Percentiles rank a stretch among this genome's conserved stretches.
Evolutionary conservation across 2,888 invertebrate genomes (phyloP).

Genomic region (Myopa tessellatipennis): DNA sequence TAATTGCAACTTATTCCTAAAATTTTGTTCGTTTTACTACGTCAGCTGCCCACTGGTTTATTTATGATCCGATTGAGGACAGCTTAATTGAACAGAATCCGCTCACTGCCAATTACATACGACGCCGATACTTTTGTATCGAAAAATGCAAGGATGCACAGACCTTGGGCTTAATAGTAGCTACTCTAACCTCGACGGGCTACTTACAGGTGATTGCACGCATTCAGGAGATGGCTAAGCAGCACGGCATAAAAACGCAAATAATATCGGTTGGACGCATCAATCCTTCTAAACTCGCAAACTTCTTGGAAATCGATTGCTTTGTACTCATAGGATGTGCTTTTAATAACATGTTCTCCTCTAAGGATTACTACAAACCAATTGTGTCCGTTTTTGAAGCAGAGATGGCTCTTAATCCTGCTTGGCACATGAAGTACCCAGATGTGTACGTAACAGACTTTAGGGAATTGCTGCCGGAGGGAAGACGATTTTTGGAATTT

Average conservation of each 20-base stretch:
- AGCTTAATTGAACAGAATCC: slow-evolving; percentile 66
- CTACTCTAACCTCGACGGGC: slow-evolving; percentile 86
- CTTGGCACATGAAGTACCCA: slow-evolving; percentile 69
- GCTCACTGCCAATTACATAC: slow-evolving; percentile 74
- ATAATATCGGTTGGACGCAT: slow-evolving; percentile 94
- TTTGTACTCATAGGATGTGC: slow-evolving; percentile 94
- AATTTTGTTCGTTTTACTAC: not conserved
- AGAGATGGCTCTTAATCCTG: slow-evolving; percentile 81
- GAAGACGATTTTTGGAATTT: slow-evolving; percentile 69
- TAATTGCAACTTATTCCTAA: not conserved
- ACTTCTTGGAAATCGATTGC: slow-evolving; percentile 89
- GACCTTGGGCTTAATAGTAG: slow-evolving; percentile 89
- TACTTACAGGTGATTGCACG: slow-evolving; percentile 81
- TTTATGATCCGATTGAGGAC: slow-evolving; percentile 69
- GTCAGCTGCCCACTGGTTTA: slow-evolving; percentile 71
- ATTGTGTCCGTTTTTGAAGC: slow-evolving; percentile 93
- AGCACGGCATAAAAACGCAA: slow-evolving; percentile 87
- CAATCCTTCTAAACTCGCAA: slow-evolving; percentile 93
- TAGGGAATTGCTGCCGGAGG: slow-evolving; percentile 77
- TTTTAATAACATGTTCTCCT: slow-evolving; percentile 86
- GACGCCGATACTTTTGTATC: slow-evolving; percentile 83
- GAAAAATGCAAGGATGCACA: slow-evolving; percentile 93
- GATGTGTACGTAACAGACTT: slow-evolving; percentile 80
- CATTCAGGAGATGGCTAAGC: slow-evolving; percentile 78
- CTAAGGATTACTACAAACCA: slow-evolving; percentile 88